A percentile compares a stretch with the other conserved stretches of the same genome.
phyloP scores from a whole-genome alignment of 2,113 vertebrate species.

The Phyllostomus hastatus region DNA sequence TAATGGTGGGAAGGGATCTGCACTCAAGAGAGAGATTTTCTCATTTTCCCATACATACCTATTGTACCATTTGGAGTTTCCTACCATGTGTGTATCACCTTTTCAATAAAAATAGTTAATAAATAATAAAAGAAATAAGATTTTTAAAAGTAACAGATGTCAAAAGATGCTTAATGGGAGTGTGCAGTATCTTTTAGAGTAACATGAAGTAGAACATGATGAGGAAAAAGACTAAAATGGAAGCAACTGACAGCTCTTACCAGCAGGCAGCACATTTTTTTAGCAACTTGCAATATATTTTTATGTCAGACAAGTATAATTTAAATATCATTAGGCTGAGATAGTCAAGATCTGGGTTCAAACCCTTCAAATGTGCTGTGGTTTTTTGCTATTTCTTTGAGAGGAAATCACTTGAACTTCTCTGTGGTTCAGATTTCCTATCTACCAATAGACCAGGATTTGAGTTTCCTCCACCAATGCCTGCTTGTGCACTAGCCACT shows the following conservation, averaged over 20 bases:
- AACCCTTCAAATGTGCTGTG: background rate
- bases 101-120: constrained; percentile 65
- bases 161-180: constrained; percentile 60
- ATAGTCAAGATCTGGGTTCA: constrained; percentile 57
- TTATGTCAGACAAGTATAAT: constrained; percentile 73
- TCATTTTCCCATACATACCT: background rate
- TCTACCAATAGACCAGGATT: background rate
- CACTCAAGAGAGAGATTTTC: background rate
- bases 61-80: background rate
- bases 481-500: background rate
- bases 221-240: constrained; percentile 63
- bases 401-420: background rate
- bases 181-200: constrained; percentile 62
- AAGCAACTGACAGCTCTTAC: constrained; percentile 61
- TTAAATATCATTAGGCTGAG: constrained; percentile 67
- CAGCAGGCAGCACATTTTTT: constrained; percentile 70
- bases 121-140: constrained; percentile 48
- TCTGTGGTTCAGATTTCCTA: background rate
- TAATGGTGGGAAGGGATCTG: background rate
- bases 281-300: constrained; percentile 71
- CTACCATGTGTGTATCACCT: constrained; percentile 6
- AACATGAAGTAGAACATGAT: constrained; percentile 63
- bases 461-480: background rate
- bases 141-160: constrained; percentile 68
- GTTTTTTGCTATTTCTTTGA: background rate